phyloP scores from a whole-genome alignment of 2,888 invertebrate genomes.

The Machimus atricapillus region DNA sequence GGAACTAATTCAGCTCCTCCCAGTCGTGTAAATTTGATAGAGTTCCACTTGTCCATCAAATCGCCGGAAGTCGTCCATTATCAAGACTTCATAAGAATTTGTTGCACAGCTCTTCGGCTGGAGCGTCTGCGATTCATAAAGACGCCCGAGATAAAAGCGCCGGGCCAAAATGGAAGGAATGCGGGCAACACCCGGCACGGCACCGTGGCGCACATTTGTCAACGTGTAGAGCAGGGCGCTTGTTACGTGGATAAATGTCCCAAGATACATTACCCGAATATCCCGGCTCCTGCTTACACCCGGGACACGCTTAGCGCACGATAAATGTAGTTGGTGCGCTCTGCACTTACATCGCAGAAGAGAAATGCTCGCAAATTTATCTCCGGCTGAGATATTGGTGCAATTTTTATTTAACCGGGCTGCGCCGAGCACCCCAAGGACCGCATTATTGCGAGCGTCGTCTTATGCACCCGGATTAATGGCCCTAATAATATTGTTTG shows the following conservation, averaged over 20 bases:
- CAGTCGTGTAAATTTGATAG: not conserved
- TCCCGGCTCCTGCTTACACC: slow-evolving; percentile 28
- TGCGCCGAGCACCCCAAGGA: slow-evolving; percentile 29
- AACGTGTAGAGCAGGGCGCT: slow-evolving; percentile 45
- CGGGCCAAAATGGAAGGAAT: slow-evolving; percentile 28
- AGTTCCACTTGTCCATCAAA: not conserved
- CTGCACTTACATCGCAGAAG: slow-evolving; percentile 32
- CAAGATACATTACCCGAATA: slow-evolving; percentile 36
- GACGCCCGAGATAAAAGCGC: slow-evolving; percentile 11
- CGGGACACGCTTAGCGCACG: slow-evolving; percentile 23
- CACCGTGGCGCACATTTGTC: slow-evolving; percentile 46
- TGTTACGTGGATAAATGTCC: slow-evolving; percentile 43
- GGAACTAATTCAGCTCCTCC: not conserved
- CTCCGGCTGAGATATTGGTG: slow-evolving; percentile 40
- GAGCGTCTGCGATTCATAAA: not conserved
- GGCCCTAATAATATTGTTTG: slow-evolving; percentile 32
- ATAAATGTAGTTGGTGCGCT: slow-evolving; percentile 36
- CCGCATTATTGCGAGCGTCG: slow-evolving; percentile 41
- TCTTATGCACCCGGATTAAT: slow-evolving; percentile 35
- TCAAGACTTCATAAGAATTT: slow-evolving; percentile 22
- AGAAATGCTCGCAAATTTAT: slow-evolving; percentile 40
- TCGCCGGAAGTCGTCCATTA: not conserved
- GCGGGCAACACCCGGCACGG: slow-evolving; percentile 23
- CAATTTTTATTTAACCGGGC: slow-evolving; percentile 37
- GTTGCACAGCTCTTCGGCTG: not conserved